Evolutionary conservation across 2,888 invertebrate species (phyloP).

Genomic region (Mystacides longicornis): DNA sequence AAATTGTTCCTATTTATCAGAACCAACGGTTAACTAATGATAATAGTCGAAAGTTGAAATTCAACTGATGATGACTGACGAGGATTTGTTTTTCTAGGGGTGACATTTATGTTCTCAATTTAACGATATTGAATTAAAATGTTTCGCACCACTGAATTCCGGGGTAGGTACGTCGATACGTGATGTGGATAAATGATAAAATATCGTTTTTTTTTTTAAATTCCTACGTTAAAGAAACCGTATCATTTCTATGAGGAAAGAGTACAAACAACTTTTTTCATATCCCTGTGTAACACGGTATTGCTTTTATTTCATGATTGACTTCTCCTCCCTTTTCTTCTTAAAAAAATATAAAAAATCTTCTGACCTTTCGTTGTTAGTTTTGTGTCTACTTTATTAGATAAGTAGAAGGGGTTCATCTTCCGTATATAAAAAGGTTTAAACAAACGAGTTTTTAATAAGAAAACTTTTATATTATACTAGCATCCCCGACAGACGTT

Average conservation of each 20-base stretch:
- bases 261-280: background rate
- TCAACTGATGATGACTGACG: no score
- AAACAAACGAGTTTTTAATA: background rate
- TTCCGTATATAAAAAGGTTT: background rate
- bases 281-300: background rate
- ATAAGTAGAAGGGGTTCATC: no score
- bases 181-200: background rate
- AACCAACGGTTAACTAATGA: no score
- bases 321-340: background rate
- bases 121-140: no score
- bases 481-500: no score
- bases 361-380: background rate
- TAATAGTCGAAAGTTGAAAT: no score
- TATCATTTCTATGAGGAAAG: background rate
- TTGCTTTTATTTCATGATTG: slow-evolving; percentile 2
- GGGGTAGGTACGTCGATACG: background rate
- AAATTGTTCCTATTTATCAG: no score
- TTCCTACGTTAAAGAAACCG: background rate
- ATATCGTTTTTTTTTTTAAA: background rate
- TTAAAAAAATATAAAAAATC: background rate
- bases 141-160: background rate
- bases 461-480: slow-evolving; percentile 1
- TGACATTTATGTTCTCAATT: no score
- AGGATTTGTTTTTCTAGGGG: no score
- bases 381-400: background rate